A percentile compares a stretch with the other conserved stretches of the same genome.
phyloP scores from a whole-genome alignment of 2,888 invertebrate genomes.

The Mantis religiosa region DNA sequence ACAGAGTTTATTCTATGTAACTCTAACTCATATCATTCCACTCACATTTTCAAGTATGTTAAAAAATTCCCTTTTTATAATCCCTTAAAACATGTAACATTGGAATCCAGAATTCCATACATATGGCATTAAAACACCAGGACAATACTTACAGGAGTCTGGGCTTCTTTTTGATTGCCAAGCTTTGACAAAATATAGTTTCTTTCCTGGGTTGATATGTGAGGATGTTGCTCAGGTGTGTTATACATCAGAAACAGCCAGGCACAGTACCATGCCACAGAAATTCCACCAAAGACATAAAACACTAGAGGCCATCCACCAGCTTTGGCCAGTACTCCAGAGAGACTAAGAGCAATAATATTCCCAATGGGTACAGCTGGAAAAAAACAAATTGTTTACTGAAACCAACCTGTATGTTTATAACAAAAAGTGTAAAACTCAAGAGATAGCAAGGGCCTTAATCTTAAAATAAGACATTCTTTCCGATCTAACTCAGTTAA shows the following conservation, averaged over 20 bases:
- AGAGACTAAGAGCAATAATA: slow-evolving; percentile 12
- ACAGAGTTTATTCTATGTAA: no score
- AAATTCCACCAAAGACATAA: slow-evolving; percentile 33
- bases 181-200: neutral
- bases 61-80: no score
- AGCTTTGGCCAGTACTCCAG: slow-evolving; percentile 13
- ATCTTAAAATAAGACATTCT: neutral
- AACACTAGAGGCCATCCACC: neutral
- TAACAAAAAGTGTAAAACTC: neutral
- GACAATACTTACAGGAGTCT: neutral
- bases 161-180: neutral
- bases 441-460: no score
- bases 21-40: no score
- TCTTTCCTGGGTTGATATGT: slow-evolving; percentile 45
- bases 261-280: slow-evolving; percentile 45
- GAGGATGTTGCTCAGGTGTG: slow-evolving; percentile 46
- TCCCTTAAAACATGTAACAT: no score
- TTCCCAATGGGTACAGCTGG: slow-evolving; percentile 23
- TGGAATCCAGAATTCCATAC: no score
- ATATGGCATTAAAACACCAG: neutral
- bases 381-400: neutral
- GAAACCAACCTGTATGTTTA: neutral
- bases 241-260: slow-evolving; percentile 48
- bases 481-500: no score
- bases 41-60: no score